These are phyloP conservation scores for Scolanthus callimorphus DNA, from an alignment of 92 coral and sea anemone species.

Conservation along the genomic window DNA sequence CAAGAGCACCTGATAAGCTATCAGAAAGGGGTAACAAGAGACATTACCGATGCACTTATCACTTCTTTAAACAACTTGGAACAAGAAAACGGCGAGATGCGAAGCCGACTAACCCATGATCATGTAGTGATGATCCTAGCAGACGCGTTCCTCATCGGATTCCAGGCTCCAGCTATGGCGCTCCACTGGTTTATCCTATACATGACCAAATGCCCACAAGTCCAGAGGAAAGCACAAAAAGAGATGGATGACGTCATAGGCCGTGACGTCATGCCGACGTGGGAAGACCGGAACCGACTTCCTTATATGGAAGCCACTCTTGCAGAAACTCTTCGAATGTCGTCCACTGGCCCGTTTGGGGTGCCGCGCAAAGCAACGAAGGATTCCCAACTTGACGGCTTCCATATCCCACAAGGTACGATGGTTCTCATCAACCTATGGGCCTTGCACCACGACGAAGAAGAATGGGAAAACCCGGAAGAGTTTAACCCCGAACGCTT, in stretches of 20 bases:
- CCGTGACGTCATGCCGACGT: conserved; percentile 23
- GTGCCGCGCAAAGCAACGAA: conserved; percentile 50
- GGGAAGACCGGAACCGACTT: conserved; percentile 32
- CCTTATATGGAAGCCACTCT: conserved; percentile 50
- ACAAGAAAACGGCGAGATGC: conserved; percentile 2
- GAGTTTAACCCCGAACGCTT: conserved; percentile 71
- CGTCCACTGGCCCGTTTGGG: conserved; percentile 37
- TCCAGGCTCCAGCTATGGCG: conserved; percentile 40
- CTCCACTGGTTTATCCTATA: conserved; percentile 45
- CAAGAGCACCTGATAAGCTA: conserved; percentile 46
- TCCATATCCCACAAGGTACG: conserved; percentile 70
- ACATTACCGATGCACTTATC: conserved; percentile 60
- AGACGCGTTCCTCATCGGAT: conserved; percentile 57
- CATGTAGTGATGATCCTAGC: conserved; percentile 49
- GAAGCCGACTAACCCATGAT: conserved; percentile 34
- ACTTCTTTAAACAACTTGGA: conserved; percentile 37
- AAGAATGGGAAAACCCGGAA: conserved; percentile 60
- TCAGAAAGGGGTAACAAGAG: conserved; percentile 49
- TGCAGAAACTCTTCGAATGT: conserved; percentile 35
- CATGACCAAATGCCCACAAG: conserved; percentile 33
- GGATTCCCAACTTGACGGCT: conserved; percentile 54
- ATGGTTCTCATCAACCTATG: conserved; percentile 67
- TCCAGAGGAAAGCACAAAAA: conserved; percentile 42
- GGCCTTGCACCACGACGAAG: conserved; percentile 81
- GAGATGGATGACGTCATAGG: conserved; percentile 20